phyloP scores from a whole-genome alignment of 2,888 invertebrate species.

The Drosophila monieri region DNA sequence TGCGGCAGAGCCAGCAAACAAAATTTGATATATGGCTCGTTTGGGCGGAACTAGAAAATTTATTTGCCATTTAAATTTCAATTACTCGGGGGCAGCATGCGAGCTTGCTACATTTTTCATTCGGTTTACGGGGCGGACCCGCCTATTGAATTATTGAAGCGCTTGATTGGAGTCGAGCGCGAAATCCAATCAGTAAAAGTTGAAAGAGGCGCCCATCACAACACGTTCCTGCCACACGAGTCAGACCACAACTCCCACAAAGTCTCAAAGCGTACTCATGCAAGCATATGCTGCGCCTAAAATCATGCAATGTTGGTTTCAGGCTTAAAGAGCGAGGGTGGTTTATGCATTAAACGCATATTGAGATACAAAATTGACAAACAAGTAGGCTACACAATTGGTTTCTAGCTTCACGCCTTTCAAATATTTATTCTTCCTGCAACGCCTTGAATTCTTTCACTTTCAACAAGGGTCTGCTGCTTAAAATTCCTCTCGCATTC shows the following conservation, averaged over 20 bases:
- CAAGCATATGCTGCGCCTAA: conserved; percentile 23
- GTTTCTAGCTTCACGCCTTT: too few relatives aligned
- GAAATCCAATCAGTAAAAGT: conserved; percentile 62
- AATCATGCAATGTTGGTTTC: conserved; percentile 49
- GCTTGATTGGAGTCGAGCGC: conserved; percentile 64
- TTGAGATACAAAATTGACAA: too few relatives aligned
- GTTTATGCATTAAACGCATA: background rate
- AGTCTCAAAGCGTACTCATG: background rate
- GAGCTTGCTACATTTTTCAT: conserved; percentile 24
- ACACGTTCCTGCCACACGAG: conserved; percentile 14
- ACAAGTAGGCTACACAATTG: too few relatives aligned
- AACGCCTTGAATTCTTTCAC: background rate
- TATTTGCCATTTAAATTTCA: conserved; percentile 72
- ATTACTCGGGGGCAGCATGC: conserved; percentile 52
- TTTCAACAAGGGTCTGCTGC: background rate
- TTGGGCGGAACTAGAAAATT: conserved; percentile 39
- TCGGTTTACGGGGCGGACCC: conserved; percentile 32
- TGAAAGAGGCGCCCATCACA: conserved; percentile 16
- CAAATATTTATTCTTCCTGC: too few relatives aligned
- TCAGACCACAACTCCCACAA: conserved; percentile 1
- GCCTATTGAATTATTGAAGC: conserved; percentile 68
- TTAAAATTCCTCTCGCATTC: conserved; percentile 1
- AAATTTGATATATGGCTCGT: conserved; percentile 42
- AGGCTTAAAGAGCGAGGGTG: conserved; percentile 20
- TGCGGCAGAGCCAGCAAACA: conserved; percentile 29